phyloP scores from a whole-genome alignment of 1,140 invertebrate species.

The Trigoniulus corallinus region DNA sequence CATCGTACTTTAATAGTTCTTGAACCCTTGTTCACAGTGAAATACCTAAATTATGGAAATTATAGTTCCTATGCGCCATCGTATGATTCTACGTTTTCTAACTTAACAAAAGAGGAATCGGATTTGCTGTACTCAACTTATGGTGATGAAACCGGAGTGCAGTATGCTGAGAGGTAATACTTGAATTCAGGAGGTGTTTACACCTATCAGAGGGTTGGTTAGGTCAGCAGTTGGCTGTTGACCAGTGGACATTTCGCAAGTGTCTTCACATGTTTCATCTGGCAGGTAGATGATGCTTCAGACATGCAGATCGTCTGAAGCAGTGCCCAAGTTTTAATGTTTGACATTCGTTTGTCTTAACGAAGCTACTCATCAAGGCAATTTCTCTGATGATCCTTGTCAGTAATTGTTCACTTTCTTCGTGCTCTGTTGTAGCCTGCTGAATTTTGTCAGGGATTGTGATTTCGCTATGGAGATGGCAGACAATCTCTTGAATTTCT shows the following conservation, averaged over 20 bases:
- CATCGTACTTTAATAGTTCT: neutral
- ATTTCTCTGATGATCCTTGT: neutral
- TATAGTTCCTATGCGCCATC: conserved; percentile 89
- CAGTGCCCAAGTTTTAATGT: too few relatives aligned
- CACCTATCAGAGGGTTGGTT: too few relatives aligned
- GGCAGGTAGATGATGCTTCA: neutral
- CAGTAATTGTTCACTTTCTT: too few relatives aligned
- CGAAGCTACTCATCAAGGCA: too few relatives aligned
- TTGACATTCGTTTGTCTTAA: too few relatives aligned
- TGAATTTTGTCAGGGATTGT: conserved; percentile 66
- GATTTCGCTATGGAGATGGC: conserved; percentile 67
- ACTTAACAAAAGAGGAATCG: conserved; percentile 80
- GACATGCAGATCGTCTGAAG: neutral
- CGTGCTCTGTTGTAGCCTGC: conserved; percentile 33
- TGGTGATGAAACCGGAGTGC: conserved; percentile 69
- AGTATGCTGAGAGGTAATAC: conserved; percentile 65
- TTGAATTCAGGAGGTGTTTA: too few relatives aligned
- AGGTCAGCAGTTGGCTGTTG: too few relatives aligned
- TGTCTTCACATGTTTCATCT: neutral
- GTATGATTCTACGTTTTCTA: conserved; percentile 89
- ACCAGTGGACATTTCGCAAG: too few relatives aligned
- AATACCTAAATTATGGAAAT: conserved; percentile 82
- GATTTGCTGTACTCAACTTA: conserved; percentile 82
- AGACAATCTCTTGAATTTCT: conserved; percentile 60
- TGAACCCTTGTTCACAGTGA: conserved; percentile 36